Evolutionary conservation across 1,140 invertebrate genomes (phyloP).

Genomic region (Zaprionus taronus): DNA sequence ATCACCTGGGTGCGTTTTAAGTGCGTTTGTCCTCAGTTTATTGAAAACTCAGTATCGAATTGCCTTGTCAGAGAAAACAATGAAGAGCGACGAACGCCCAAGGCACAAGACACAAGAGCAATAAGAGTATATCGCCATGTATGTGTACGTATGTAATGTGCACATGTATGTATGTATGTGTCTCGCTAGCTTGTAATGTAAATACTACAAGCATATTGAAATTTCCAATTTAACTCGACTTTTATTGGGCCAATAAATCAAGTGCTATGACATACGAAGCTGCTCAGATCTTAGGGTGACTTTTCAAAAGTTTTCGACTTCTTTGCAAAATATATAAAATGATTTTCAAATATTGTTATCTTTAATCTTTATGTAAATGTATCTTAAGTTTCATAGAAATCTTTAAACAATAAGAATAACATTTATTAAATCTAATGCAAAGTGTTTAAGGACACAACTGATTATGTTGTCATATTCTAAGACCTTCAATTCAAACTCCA

Average conservation of each 20-base stretch:
- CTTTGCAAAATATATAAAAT: no score
- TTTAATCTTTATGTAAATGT: no score
- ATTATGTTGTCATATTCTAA: no score
- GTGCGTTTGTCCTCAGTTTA: conserved; percentile 38
- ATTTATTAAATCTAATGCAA: no score
- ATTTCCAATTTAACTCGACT: conserved; percentile 8
- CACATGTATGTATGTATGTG: not conserved
- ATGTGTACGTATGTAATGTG: not conserved
- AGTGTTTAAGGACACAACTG: no score
- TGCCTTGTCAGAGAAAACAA: conserved; percentile 22
- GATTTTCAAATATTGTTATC: no score
- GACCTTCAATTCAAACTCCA: no score
- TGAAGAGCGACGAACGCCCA: conserved; percentile 14
- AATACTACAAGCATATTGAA: conserved; percentile 18
- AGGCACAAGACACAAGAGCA: conserved; percentile 8
- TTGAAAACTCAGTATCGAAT: conserved; percentile 55
- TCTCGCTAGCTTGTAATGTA: not conserved
- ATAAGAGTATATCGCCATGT: not conserved
- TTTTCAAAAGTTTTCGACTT: no score
- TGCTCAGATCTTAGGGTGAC: not conserved
- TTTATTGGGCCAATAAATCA: not conserved
- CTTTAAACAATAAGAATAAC: no score
- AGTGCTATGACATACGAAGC: not conserved
- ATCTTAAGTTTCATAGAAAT: no score
- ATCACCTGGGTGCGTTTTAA: conserved; percentile 43